Base-by-base conservation (phyloP, 2,113 vertebrate species). In the Motacilla tschutschensis region DNA sequence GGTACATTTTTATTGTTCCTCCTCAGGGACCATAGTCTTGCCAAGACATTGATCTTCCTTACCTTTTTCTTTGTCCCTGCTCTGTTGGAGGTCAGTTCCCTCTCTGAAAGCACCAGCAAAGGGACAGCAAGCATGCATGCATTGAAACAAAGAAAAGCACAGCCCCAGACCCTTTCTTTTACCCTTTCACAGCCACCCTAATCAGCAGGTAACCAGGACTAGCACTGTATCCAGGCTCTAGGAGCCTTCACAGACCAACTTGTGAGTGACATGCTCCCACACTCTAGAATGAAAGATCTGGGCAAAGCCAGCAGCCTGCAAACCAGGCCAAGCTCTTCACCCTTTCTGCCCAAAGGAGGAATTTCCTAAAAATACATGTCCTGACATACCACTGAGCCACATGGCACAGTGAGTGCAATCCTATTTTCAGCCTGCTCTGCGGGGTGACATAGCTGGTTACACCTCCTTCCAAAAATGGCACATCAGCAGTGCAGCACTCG, bases 301-400 rank as follows among this genome's bases (percentile, higher is more conserved):
- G 82, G 87, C 78, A 90, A 85, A 88, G 87, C 51, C 55, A 84
- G 81, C 67, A 88, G 71, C 67, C 78, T 93, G 78, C 55, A 81
- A 85, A 80, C 66, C 64, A 75, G 69, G 65, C 76, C 80, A 77
- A 80, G 78, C 44, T 59, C 78, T 91, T 93, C 90, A 88, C 62
- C 85, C 90, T 83, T 89, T 92, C 88, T 93, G 74, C 78, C 90
- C 90, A 91, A 88, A 93, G 86, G 88, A 92, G 88, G 90, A 88
- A 94, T 95, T 93, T 93, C 93, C 90, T 95, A 91, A 92, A 91
- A 92, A 93, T 93, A 91, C 78, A 92, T 88, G 91, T 94, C 91
- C 94, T 94, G 80, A 89, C 85, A 83, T 93, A 93, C 91, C 85
- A 29, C 85, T 50, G 83, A 88, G 87, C 94, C 88, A 81, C 94